Base-by-base conservation (phyloP, 2,113 vertebrate species). In the Mus spicilegus region DNA sequence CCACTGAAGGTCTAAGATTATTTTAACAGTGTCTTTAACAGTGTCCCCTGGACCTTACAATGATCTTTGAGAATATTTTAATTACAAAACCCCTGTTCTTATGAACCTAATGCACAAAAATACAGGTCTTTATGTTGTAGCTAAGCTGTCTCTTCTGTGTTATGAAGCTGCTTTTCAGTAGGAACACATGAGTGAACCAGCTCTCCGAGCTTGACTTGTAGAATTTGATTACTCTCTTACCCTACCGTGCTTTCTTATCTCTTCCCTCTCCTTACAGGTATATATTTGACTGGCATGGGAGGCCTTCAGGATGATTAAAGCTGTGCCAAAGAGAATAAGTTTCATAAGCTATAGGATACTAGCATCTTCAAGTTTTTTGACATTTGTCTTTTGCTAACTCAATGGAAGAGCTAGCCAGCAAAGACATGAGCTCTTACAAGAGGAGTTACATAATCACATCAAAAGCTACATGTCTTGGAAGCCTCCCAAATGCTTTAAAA, bases 1-100 rank as follows among this genome's bases (percentile, higher is more conserved):
- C 30, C 24, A 24, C 36, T 46, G 42, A 76, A 54, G 90, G 14
- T 82, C 22, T 93, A 82, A 81, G 70, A 77, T 82, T 63, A 46
- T 24, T 93, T 97, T 80, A 56, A 54, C 30, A 56, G 14, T 56
- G 17, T 42, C 33, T 94, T 95, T 95, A 87, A 19, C 30, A 85
- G 1, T 91, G 51, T 4, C 58, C 58, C 8, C 12, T 89, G 36
- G 9, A 28, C 54, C 36, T 39, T 39, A 69, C 78, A 19, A 3
- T 67, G 49, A 20, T 91, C 30, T 77, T 96, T 76, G 72, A 2
- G 12, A 61, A 36, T 77, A 19, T 95, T 93, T 67, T 89, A 63
- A 94, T 26, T 86, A 33, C 39, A 82, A 12, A 58, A 70, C 88
- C 94, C 92, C 17, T 65, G 39, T 30, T 82, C 11, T 49, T 61